Base-by-base conservation (phyloP, 2,797 vertebrate species). In the Cuniculus paca region DNA sequence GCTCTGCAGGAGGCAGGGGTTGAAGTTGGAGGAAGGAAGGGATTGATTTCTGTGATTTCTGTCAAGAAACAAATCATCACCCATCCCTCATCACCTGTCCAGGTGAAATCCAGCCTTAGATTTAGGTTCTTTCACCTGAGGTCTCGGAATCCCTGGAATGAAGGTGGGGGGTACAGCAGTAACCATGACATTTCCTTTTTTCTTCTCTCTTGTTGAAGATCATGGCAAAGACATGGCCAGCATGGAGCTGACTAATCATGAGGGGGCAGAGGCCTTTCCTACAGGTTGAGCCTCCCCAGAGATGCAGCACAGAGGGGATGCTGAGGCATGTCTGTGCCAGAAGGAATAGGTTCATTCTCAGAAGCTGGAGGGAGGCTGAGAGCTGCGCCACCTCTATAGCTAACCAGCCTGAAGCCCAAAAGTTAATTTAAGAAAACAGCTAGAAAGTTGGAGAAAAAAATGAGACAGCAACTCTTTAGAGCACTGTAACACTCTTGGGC, bases 141-240 rank as follows among this genome's bases (percentile, higher is more conserved):
- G 6, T 68, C 88, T 77, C 58, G 31, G 48, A 65, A 61, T 42
- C 63, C 54, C 68, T 36, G 39, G 17, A 42, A 56, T 50, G 50
- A 42, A 6, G 17, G 6, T 3, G 6, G 16, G 24, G 3, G 24
- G 36, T 34, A 22, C 20, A 63, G 34, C 6, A 3, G 19, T 54
- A 31, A 80, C 19, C 24, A 16, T 17, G 24, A 24, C 5, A 26
- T 20, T 75, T 78, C 19, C 34, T 86, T 84, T 68, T 68, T 42
- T 70, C 34, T 70, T 74, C 34, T 36, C 39, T 82, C 22, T 6
- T 92, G n/a, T 88, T 86, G n/a, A 79, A 83, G 68, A 83, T 72
- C 19, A 2, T 20, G 48, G 24, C 14, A 52, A 39, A 28, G 60
- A 85, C 0, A 0, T 24, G 36, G 22, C 13, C 36, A 39, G 52